phyloP scores from a whole-genome alignment of 2,113 vertebrate species.

The Camelus dromedarius region DNA sequence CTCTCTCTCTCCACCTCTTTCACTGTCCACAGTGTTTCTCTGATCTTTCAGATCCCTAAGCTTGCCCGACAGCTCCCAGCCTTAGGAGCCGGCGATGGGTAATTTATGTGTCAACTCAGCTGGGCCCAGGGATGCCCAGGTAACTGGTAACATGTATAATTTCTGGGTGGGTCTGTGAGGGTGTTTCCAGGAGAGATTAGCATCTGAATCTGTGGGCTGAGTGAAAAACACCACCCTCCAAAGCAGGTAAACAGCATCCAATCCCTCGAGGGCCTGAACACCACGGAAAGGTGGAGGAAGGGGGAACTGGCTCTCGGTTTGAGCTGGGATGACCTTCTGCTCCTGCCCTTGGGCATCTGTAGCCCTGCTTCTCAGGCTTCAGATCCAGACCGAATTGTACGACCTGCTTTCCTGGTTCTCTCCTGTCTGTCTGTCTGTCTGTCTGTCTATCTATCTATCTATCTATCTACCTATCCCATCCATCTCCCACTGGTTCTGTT shows the following conservation, averaged over 20 bases:
- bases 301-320: fast-evolving
- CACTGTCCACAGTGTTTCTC: neutral
- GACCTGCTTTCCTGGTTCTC: neutral
- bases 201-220: neutral
- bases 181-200: too few relatives aligned
- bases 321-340: neutral
- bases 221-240: neutral
- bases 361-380: too few relatives aligned
- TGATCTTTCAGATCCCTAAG: neutral
- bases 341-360: fast-evolving
- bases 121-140: too few relatives aligned
- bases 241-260: fast-evolving
- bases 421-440: neutral
- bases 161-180: neutral
- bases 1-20: neutral
- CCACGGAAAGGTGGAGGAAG: neutral
- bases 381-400: neutral
- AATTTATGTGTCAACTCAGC: neutral
- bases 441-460: fast-evolving
- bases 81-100: neutral
- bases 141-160: neutral
- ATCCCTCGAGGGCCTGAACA: neutral
- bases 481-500: neutral
- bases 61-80: neutral
- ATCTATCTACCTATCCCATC: neutral